Evolutionary conservation across 2,888 invertebrate genomes (phyloP).

Genomic region (Cinara cedri): DNA sequence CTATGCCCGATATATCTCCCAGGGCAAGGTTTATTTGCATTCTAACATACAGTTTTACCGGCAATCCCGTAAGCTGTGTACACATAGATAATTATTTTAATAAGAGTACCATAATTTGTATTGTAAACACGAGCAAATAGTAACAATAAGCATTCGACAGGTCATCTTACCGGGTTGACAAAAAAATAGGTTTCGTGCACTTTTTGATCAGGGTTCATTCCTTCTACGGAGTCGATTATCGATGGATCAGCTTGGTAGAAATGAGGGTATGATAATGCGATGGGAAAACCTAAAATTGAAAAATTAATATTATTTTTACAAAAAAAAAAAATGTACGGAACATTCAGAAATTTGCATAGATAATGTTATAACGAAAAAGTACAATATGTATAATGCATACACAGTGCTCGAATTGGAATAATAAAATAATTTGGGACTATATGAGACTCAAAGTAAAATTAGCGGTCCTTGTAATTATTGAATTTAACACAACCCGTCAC

Average conservation of each 20-base stretch:
- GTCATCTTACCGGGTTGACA: conserved; percentile 77
- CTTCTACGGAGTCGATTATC: conserved; percentile 72
- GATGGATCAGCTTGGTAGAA: conserved; percentile 77
- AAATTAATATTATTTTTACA: too few species aligned
- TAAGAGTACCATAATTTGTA: not conserved
- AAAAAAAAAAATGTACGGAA: conserved; percentile 12
- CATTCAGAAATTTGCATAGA: not conserved
- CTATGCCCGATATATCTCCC: conserved; percentile 72
- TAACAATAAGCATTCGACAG: not conserved
- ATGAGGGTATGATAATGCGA: conserved; percentile 86
- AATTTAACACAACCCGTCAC: too few species aligned
- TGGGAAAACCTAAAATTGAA: conserved; percentile 75
- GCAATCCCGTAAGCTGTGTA: conserved; percentile 71
- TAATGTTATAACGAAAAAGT: too few species aligned
- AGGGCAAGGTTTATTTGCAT: conserved; percentile 88
- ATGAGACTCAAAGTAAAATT: too few species aligned
- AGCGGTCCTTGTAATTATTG: too few species aligned
- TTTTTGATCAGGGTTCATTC: conserved; percentile 70
- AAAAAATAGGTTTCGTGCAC: conserved; percentile 75
- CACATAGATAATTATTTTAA: not conserved
- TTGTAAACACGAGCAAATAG: too few species aligned
- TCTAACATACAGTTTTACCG: conserved; percentile 77
- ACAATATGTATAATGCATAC: too few species aligned
- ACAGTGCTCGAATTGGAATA: too few species aligned
- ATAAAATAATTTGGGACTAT: too few species aligned